Evolutionary conservation across 2,888 invertebrate genomes (phyloP).

Genomic region (Apamea monoglypha): DNA sequence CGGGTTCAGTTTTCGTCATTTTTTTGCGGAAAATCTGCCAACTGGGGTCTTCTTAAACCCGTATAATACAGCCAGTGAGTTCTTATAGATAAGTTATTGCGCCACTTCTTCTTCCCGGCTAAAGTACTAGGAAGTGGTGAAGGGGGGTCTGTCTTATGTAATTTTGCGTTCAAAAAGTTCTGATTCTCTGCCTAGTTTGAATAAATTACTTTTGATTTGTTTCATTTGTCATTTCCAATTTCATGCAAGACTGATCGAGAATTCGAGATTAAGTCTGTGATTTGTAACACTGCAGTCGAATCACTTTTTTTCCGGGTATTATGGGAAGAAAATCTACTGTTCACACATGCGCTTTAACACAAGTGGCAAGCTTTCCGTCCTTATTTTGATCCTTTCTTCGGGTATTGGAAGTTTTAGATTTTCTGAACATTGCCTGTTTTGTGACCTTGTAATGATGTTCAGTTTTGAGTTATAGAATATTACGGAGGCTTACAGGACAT

Average conservation of each 20-base stretch:
- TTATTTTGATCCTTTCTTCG: not conserved
- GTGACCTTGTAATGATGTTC: constrained; percentile 28
- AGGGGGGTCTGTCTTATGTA: no score
- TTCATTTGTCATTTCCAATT: not conserved
- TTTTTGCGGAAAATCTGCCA: not conserved
- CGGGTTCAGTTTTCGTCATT: not conserved
- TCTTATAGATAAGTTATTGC: no score
- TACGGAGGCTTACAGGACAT: constrained; percentile 39
- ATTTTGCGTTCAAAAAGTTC: no score
- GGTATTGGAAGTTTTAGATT: not conserved
- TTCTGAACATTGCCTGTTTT: constrained; percentile 11
- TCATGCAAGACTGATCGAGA: not conserved
- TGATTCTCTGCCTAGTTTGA: no score
- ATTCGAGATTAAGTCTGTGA: not conserved
- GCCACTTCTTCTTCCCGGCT: no score
- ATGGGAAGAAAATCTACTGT: not conserved
- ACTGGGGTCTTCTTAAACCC: not conserved
- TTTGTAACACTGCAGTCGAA: not conserved
- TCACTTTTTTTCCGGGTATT: not conserved
- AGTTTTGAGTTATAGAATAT: constrained; percentile 56
- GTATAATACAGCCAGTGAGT: no score
- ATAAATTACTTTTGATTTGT: no score
- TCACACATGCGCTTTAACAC: not conserved
- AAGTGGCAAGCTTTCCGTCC: no score
- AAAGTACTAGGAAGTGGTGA: no score